Conservation (phyloP, 2,888 invertebrate genomes). For the Scaeva pyrastri region DNA sequence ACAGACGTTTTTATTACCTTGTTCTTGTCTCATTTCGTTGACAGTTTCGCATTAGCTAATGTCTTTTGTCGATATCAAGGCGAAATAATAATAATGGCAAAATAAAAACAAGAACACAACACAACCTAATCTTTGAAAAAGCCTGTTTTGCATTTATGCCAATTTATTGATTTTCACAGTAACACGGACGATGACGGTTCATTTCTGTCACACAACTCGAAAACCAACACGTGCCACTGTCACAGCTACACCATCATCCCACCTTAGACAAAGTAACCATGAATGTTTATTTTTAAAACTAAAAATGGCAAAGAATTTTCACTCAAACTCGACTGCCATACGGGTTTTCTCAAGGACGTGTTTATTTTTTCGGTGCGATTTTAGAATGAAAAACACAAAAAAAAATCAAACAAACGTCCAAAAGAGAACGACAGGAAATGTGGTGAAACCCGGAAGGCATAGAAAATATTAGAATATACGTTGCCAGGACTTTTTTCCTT, state of each 20-base stretch:
- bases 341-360: conserved; percentile 10
- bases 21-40: background rate
- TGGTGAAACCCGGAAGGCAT: conserved; percentile 4
- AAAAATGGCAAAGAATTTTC: background rate
- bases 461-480: background rate
- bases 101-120: background rate
- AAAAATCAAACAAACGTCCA: too few species aligned
- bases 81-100: background rate
- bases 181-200: background rate
- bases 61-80: background rate
- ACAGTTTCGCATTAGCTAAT: background rate
- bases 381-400: background rate
- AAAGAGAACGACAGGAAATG: too few species aligned
- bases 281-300: conserved; percentile 16
- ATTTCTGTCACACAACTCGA: background rate
- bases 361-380: conserved; percentile 5
- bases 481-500: conserved; percentile 27
- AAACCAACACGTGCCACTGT: background rate
- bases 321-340: background rate
- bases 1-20: background rate
- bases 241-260: background rate
- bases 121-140: background rate
- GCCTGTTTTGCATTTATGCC: background rate
- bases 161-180: conserved; percentile 14
- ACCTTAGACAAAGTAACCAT: background rate